Base-by-base conservation (phyloP, 2,797 vertebrate genomes). In the Phyllotis vaccarum region DNA sequence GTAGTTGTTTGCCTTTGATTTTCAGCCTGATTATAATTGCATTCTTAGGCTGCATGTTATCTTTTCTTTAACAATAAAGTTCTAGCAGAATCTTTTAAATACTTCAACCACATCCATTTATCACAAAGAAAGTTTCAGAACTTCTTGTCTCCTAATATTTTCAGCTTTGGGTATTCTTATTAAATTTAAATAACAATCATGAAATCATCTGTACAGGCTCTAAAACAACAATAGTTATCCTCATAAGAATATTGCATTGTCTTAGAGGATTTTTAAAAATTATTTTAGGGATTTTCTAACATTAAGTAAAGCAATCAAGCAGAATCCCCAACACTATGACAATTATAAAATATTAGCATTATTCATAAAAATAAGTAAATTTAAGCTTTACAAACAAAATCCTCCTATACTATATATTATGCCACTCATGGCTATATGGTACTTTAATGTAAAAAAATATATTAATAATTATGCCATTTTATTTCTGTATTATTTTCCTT, bases 101-200 rank as follows among this genome's bases (percentile, higher is more conserved):
- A 43, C 21, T 88, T 92, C n/a, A 85, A 60, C 3, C 9, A 76
- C 16, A 76, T 60, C 27, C 52, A 95, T 95, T 91, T 87, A 81
- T 97, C 93, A 97, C 37, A 43, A 40, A 92, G 91, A 70, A 93
- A 86, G 1, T 1, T 82, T 92, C n/a, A 89, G 90, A 94, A 89
- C 1, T 16, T 82, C 88, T 66, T 94, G 85, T 86, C 58, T 83
- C 95, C 56, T 93, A 16, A 83, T 96, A 91, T 94, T 95, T 96
- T 91, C 34, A 58, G 72, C 54, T 62, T 66, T 64, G 46, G 66
- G 16, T 75, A 75, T 40, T 86, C 96, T 83, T 91, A 92, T 92
- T 89, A 96, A 97, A 79, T 16, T 88, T 85, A 60, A 94, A 93
- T 92, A 87, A n/a, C 5, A 22, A 86, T 90, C 56, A 93, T 93